Conservation (phyloP, 2,797 vertebrate species). For the Pteropus rufus region DNA sequence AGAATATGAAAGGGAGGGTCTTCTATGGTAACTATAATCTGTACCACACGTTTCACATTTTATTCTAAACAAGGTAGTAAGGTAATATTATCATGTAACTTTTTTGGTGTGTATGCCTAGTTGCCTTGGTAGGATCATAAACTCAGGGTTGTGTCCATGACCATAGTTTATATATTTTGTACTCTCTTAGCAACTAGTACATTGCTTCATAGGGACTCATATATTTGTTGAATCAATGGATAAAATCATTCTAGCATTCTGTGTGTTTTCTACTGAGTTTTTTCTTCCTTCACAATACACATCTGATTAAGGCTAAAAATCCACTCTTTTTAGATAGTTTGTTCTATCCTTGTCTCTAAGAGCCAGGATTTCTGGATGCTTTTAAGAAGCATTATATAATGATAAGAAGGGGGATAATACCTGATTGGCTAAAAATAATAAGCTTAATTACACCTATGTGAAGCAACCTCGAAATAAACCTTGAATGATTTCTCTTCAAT, state of each 20-base stretch:
- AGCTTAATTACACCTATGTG: slow-evolving; percentile 30
- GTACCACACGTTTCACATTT: neutral
- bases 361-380: slow-evolving; percentile 21
- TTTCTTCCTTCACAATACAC: slow-evolving; percentile 53
- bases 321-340: neutral
- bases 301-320: slow-evolving; percentile 54
- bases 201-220: neutral
- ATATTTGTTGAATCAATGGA: slow-evolving; percentile 28
- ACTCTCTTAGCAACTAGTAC: neutral
- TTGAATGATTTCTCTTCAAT: slow-evolving; percentile 42
- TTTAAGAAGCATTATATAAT: slow-evolving; percentile 47
- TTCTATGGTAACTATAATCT: neutral
- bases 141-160: neutral
- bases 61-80: neutral
- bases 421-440: slow-evolving; percentile 51
- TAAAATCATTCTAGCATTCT: slow-evolving; percentile 33
- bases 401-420: slow-evolving; percentile 4
- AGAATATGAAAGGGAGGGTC: neutral
- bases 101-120: neutral
- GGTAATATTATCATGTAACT: neutral
- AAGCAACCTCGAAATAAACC: slow-evolving; percentile 48
- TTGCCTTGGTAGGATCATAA: neutral
- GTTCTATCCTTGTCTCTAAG: slow-evolving; percentile 27
- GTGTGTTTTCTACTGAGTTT: neutral
- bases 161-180: neutral